A percentile compares a stretch with the other conserved stretches of the same genome.
These are phyloP conservation scores for Gallinago paraguaiae DNA, from an alignment of 2,113 vertebrate genomes.

Conservation along the genomic window DNA sequence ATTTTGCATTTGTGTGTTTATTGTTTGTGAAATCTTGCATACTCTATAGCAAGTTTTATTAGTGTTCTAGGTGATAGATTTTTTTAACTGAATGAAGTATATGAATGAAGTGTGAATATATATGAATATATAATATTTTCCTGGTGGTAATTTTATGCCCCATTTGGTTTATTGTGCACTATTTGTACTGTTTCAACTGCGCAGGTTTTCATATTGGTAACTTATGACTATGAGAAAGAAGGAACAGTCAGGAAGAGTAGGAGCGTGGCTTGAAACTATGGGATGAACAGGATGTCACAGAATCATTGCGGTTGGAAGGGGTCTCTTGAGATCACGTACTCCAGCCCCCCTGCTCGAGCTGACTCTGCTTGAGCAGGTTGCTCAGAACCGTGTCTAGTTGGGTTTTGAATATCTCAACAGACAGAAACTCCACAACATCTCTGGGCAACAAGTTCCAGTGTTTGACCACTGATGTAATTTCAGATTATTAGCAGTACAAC, in stretches of 20 bases:
- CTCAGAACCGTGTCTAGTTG: neutral
- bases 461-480: conserved; percentile 1
- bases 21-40: conserved; percentile 29
- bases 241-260: neutral
- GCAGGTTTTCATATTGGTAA: neutral
- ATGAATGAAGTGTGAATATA: conserved; percentile 9
- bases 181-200: neutral
- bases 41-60: neutral
- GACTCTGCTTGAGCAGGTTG: neutral
- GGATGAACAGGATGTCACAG: neutral
- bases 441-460: neutral
- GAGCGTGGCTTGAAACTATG: neutral
- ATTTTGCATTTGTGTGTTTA: conserved; percentile 40
- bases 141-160: conserved; percentile 9
- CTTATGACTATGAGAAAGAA: neutral
- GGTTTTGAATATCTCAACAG: conserved; percentile 11
- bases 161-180: neutral
- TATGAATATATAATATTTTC: neutral
- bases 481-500: neutral
- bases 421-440: neutral
- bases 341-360: neutral
- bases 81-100: conserved; percentile 16
- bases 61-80: conserved; percentile 4
- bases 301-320: neutral
- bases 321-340: neutral